Base-by-base conservation (phyloP, 2,113 vertebrate genomes). In the Bettongia penicillata region DNA sequence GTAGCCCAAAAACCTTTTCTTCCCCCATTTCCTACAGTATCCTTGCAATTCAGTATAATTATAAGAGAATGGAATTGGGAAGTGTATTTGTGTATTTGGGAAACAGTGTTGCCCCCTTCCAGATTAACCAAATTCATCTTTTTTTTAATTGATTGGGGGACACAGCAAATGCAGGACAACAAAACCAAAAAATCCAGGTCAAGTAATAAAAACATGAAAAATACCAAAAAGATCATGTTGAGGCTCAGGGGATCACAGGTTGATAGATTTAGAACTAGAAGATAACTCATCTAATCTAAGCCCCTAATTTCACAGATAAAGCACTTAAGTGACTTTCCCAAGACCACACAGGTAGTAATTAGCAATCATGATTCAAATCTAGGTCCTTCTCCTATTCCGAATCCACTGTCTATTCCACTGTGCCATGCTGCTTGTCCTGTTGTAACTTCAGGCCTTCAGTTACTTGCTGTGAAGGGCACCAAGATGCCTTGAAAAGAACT, bases 71-170 rank as follows among this genome's bases (percentile, higher is more conserved):
- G 91, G 47, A 84, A 0, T 25, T 91, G 28, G 49, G 91, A 92
- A 95, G 28, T 52, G 25, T 68, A 50, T 84, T 53, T 31, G 23
- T 52, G 14, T 68, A 52, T 77, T 53, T 31, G 14, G n/a, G 49
- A 43, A 49, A 28, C 50, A 47, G 16, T 68, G 37, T 77, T n/a
- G 37, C 37, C 61, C 37, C 37, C 19, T 77, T n/a, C 61, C 61
- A 77, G 61, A n/a, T 77, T n/a, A 77, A n/a, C 31, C 12, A 55
- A 93, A 49, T 2, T 53, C n/a, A 48, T 22, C 1, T 2, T 89
- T 77, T 31, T 92, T 68, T 84, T 43, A 43, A 57, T 51, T 92
- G 57, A 68, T 53, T n/a, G 90, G 94, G 53, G n/a, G n/a, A n/a
- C 52, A 52, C 11, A 55, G 53, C 55, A 57, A 57, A 57, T 28